Evolutionary conservation across 2,888 invertebrate genomes (phyloP).

Genomic region (Isoperla grammatica): DNA sequence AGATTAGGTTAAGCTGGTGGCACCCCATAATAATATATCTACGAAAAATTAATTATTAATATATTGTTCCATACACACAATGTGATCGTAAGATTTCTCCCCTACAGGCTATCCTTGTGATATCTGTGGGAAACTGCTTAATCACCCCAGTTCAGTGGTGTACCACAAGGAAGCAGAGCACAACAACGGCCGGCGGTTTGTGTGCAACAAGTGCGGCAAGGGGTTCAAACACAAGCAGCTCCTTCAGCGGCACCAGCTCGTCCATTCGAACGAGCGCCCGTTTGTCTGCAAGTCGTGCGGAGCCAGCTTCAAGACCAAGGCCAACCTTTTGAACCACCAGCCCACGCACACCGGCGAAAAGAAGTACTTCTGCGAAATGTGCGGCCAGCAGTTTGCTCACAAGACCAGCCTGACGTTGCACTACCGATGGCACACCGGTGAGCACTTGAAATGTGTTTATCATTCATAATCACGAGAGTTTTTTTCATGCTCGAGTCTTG

Average conservation of each 20-base stretch:
- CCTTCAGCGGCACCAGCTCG: conserved; percentile 68
- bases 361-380: conserved; percentile 62
- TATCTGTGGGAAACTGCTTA: conserved; percentile 60
- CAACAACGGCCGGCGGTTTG: conserved; percentile 59
- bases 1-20: too few relatives aligned
- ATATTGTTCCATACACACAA: too few relatives aligned
- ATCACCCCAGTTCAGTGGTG: conserved; percentile 65
- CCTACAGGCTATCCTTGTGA: conserved; percentile 53
- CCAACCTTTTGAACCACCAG: conserved; percentile 66
- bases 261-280: conserved; percentile 62
- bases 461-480: too few relatives aligned
- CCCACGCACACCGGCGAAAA: conserved; percentile 66
- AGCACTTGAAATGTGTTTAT: conserved; percentile 15
- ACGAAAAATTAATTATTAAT: too few relatives aligned
- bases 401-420: conserved; percentile 73
- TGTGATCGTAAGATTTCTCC: too few relatives aligned
- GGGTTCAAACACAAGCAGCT: conserved; percentile 68
- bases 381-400: conserved; percentile 68
- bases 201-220: conserved; percentile 70
- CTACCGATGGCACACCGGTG: conserved; percentile 46
- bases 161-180: conserved; percentile 71
- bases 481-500: too few relatives aligned
- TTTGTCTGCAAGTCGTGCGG: conserved; percentile 42
- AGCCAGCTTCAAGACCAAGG: conserved; percentile 64
- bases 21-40: too few relatives aligned